These are phyloP conservation scores for Dysidea cf. avara DNA, from an alignment of 37 sponge, comb jelly and placozoan species.

Conservation along the genomic window DNA sequence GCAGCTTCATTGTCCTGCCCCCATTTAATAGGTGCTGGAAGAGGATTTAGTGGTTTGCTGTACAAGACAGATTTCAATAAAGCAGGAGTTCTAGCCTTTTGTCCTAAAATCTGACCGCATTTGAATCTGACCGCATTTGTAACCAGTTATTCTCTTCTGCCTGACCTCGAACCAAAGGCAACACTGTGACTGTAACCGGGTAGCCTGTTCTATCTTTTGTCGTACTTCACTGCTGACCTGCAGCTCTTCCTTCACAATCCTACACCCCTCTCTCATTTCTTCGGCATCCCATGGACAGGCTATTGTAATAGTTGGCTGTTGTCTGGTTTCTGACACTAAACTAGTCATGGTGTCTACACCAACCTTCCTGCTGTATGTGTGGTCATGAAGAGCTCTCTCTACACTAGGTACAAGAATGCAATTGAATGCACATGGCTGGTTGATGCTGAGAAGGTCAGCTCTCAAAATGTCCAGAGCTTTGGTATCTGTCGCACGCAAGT, in stretches of 20 bases:
- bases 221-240: not conserved
- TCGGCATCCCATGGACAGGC: not conserved
- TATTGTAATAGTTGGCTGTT: not conserved
- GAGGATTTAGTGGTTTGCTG: constrained; percentile 29
- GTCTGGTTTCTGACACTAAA: too few relatives aligned
- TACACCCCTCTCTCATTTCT: not conserved
- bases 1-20: constrained; percentile 33
- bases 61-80: constrained; percentile 20
- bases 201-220: constrained; percentile 11
- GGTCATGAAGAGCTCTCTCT: constrained; percentile 24
- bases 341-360: too few relatives aligned
- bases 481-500: not conserved
- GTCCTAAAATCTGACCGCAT: too few relatives aligned
- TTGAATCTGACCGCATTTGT: constrained; percentile 35
- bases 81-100: constrained; percentile 8
- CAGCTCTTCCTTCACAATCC: not conserved
- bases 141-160: constrained; percentile 27
- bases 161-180: constrained; percentile 11
- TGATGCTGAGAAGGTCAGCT: constrained; percentile 18
- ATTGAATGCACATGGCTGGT: constrained; percentile 30
- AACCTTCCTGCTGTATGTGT: constrained; percentile 4
- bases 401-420: constrained; percentile 24
- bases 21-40: constrained; percentile 39
- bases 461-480: constrained; percentile 24
- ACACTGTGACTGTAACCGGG: constrained; percentile 1